Conservation (phyloP, 2,113 vertebrate genomes). For the Neogobius melanostomus region DNA sequence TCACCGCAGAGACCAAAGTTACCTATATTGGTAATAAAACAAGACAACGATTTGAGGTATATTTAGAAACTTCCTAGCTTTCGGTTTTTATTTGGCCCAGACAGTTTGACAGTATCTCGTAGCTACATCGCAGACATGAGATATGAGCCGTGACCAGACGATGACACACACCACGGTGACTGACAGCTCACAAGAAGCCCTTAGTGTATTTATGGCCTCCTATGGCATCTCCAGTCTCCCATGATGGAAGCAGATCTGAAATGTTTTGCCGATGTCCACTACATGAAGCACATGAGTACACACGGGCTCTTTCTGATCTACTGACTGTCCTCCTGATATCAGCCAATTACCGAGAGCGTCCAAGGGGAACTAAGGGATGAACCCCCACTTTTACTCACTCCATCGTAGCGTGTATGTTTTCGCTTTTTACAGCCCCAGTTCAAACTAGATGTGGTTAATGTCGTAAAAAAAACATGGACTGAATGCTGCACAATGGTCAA, state of each 20-base stretch:
- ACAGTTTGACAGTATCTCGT: conserved; percentile 22
- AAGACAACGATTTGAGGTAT: neutral
- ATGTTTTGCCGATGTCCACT: conserved; percentile 54
- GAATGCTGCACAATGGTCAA: too few relatives aligned
- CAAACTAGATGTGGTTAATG: neutral
- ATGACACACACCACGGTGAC: conserved; percentile 19
- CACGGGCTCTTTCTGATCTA: conserved; percentile 55
- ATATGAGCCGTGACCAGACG: conserved; percentile 18
- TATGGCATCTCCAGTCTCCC: conserved; percentile 32
- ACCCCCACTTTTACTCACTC: conserved; percentile 40
- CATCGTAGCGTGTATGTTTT: conserved; percentile 23
- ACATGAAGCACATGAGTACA: conserved; percentile 64
- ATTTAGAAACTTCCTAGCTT: neutral
- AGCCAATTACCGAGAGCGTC: conserved; percentile 66
- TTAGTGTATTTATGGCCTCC: conserved; percentile 33
- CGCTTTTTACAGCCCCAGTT: conserved; percentile 6
- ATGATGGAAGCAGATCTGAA: conserved; percentile 39
- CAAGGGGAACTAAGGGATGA: conserved; percentile 54
- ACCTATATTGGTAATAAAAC: neutral
- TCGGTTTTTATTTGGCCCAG: neutral
- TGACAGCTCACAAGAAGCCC: conserved; percentile 48
- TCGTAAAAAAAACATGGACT: neutral
- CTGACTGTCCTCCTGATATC: conserved; percentile 55
- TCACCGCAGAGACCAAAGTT: neutral
- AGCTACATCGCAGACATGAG: conserved; percentile 2